phyloP scores from a whole-genome alignment of 1,140 invertebrate species.

The Acromyrmex charruanus region DNA sequence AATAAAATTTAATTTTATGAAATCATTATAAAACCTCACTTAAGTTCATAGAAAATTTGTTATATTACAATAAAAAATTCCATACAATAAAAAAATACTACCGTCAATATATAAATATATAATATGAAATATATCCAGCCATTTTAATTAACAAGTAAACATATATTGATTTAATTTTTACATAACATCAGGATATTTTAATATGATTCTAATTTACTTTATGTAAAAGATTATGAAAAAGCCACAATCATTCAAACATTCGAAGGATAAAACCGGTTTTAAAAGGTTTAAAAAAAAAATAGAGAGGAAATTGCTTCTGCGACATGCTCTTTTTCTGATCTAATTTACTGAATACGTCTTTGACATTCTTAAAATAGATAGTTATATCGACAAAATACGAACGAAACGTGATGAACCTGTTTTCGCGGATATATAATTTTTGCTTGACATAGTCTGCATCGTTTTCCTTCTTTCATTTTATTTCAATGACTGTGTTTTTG shows the following conservation, averaged over 20 bases:
- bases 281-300: background rate
- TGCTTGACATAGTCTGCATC: background rate
- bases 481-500: slow-evolving; percentile 34
- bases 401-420: background rate
- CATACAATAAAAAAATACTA: no score
- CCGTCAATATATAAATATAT: background rate
- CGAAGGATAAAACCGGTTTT: background rate
- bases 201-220: background rate
- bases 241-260: background rate
- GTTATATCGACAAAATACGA: slow-evolving; percentile 31
- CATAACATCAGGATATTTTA: background rate
- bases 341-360: background rate
- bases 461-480: slow-evolving; percentile 13
- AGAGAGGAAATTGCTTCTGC: background rate
- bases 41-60: background rate
- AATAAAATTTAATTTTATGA: background rate
- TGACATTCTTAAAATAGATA: background rate
- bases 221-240: background rate
- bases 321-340: background rate
- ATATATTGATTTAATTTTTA: background rate
- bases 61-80: background rate
- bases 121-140: background rate
- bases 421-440: slow-evolving; percentile 41
- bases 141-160: background rate
- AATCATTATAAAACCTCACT: background rate